Evolutionary conservation across 2,888 invertebrate genomes (phyloP).

Genomic region (Parnassius smintheus): DNA sequence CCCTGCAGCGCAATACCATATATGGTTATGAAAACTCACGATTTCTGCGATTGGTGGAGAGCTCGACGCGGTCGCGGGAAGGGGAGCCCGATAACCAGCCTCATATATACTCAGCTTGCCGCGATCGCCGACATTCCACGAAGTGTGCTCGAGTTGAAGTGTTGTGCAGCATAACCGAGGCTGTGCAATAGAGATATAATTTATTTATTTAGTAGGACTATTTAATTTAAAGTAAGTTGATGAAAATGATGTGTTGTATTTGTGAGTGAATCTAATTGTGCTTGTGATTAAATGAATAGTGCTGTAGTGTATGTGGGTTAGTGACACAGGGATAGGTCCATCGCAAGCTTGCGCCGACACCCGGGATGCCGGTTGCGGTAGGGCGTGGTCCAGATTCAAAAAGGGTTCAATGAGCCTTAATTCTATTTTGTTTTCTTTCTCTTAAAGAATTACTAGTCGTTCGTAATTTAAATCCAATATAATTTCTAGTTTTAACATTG

Average conservation of each 20-base stretch:
- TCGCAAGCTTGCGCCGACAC: conserved; percentile 50
- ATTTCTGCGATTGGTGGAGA: conserved; percentile 75
- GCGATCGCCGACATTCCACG: conserved; percentile 75
- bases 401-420: conserved; percentile 3
- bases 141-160: conserved; percentile 74
- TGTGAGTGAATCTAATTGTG: conserved; percentile 4
- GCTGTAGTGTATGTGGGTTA: conserved; percentile 67
- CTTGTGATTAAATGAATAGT: conserved; percentile 40
- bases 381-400: conserved; percentile 73
- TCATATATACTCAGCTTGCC: conserved; percentile 79
- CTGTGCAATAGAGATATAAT: conserved; percentile 78
- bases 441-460: background rate
- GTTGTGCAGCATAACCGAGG: conserved; percentile 75
- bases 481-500: conserved; percentile 24
- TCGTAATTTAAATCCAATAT: background rate
- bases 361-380: conserved; percentile 74
- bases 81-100: conserved; percentile 78
- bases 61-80: conserved; percentile 80
- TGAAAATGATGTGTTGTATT: conserved; percentile 42
- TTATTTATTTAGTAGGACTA: conserved; percentile 80
- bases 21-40: conserved; percentile 82
- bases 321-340: conserved; percentile 62
- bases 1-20: conserved; percentile 85
- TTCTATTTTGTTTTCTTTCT: background rate
- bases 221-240: conserved; percentile 79